Percentiles rank a stretch among this genome's conserved stretches.
Conservation (phyloP, 2,797 vertebrate species). For the Girardinus metallicus region DNA sequence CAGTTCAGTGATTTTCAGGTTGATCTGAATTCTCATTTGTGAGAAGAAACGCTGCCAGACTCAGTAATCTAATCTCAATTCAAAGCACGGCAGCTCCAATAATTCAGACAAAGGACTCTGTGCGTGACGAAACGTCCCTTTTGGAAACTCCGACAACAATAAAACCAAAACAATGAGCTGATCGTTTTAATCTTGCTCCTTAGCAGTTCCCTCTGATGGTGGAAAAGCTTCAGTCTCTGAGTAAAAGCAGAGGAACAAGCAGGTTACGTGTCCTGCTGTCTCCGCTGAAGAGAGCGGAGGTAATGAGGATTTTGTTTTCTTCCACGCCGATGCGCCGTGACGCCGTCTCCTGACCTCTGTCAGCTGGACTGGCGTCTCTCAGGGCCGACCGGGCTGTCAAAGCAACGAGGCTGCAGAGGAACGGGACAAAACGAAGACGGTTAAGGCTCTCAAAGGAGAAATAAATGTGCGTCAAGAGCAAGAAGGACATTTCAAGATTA, state of each 20-base stretch:
- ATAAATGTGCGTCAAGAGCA: background rate
- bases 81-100: slow-evolving; percentile 27
- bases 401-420: slow-evolving; percentile 47
- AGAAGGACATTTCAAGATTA: background rate
- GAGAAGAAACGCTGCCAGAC: slow-evolving; percentile 13
- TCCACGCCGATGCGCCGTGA: slow-evolving; percentile 26
- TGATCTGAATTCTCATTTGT: slow-evolving; percentile 32
- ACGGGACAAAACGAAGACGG: slow-evolving; percentile 31
- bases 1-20: slow-evolving; percentile 4
- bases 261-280: slow-evolving; percentile 34
- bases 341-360: slow-evolving; percentile 21
- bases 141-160: slow-evolving; percentile 25
- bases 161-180: slow-evolving; percentile 3
- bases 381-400: slow-evolving; percentile 44
- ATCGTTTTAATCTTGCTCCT: slow-evolving; percentile 5
- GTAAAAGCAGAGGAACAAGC: slow-evolving; percentile 2
- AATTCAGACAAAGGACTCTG: slow-evolving; percentile 5
- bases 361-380: background rate
- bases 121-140: slow-evolving; percentile 26
- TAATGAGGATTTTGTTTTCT: slow-evolving; percentile 47
- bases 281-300: slow-evolving; percentile 15
- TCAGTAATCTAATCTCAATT: slow-evolving; percentile 35
- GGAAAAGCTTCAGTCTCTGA: background rate
- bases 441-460: slow-evolving; percentile 8
- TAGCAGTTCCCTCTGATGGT: slow-evolving; percentile 12